Conservation (phyloP, 2,888 invertebrate species). For the Isotomurus palustris region DNA sequence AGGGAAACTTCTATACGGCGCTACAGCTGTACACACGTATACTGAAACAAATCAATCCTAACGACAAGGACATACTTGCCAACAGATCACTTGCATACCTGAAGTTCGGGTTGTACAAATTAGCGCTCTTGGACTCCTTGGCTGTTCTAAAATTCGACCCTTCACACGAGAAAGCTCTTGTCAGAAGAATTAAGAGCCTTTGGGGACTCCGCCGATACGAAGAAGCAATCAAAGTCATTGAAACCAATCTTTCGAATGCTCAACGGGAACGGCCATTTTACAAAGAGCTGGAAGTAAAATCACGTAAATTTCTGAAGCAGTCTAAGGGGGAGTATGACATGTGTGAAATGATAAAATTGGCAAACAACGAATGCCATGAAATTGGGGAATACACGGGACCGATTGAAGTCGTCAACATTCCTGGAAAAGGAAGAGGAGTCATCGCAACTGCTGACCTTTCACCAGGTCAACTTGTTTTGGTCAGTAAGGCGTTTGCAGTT, state of each 20-base stretch:
- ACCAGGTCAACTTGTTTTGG: not conserved
- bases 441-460: not conserved
- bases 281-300: not conserved
- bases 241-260: not conserved
- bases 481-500: slow-evolving; percentile 3
- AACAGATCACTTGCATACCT: not conserved
- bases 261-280: not conserved
- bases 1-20: no score
- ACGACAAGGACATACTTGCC: not conserved
- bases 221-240: not conserved
- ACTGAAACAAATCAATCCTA: no score
- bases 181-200: not conserved
- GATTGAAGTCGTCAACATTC: not conserved
- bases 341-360: not conserved
- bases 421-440: slow-evolving; percentile 5
- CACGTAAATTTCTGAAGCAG: not conserved
- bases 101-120: not conserved
- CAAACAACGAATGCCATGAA: not conserved
- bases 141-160: not conserved
- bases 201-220: not conserved
- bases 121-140: not conserved
- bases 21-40: no score
- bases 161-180: not conserved
- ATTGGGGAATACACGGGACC: slow-evolving; percentile 5
- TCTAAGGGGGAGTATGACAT: not conserved